Evolutionary conservation across 1,140 invertebrate species (phyloP).

Genomic region (Eueides isabella): DNA sequence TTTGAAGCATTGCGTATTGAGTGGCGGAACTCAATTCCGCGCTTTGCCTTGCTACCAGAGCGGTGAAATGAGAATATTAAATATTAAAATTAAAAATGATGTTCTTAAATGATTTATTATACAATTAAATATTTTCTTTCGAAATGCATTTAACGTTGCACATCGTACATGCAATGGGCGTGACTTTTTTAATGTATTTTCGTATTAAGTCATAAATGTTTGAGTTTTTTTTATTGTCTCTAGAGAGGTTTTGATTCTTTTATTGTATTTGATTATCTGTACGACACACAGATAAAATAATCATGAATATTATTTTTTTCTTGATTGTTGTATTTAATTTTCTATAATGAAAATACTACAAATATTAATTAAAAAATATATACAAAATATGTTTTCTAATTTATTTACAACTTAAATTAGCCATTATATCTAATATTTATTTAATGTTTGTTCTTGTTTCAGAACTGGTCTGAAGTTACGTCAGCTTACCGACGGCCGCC

Average conservation of each 20-base stretch:
- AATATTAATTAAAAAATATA: no score
- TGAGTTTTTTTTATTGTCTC: neutral
- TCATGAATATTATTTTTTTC: no score
- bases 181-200: constrained; percentile 5
- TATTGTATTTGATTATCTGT: neutral
- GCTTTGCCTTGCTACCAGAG: no score
- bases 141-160: neutral
- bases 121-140: neutral
- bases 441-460: constrained; percentile 55
- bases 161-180: neutral
- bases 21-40: no score
- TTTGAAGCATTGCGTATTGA: no score
- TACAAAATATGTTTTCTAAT: no score
- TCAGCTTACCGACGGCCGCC: constrained; percentile 85
- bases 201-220: neutral
- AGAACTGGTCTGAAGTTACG: constrained; percentile 83
- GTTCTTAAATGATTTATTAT: neutral
- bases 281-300: no score
- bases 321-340: no score
- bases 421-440: neutral
- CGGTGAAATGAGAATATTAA: no score
- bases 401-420: no score
- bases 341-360: no score
- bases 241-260: neutral
- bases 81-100: neutral